Evolutionary conservation across 2,113 vertebrate species (phyloP).

Genomic region (Merops nubicus): DNA sequence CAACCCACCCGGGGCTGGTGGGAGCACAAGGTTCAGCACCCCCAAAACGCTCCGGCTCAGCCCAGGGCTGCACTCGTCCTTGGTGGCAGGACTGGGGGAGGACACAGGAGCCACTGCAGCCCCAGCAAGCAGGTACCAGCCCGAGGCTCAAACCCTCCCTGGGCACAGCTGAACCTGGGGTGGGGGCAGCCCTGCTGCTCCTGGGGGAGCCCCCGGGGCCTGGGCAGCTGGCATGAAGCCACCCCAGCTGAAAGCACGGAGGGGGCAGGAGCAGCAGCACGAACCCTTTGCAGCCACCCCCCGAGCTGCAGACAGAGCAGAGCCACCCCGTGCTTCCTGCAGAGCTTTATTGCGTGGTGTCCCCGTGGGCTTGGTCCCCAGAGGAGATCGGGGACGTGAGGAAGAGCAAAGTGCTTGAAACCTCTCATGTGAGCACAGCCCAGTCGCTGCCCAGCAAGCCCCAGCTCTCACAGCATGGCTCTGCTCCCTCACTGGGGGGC

Average conservation of each 20-base stretch:
- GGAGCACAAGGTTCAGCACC: neutral
- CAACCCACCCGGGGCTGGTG: slow-evolving; percentile 59
- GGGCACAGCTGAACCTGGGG: rapidly evolving
- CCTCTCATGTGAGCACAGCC: neutral
- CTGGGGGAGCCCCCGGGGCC: neutral
- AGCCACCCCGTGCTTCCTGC: neutral
- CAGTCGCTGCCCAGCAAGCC: neutral
- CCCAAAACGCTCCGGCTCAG: rapidly evolving
- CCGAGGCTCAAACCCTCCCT: neutral
- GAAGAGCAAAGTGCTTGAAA: neutral
- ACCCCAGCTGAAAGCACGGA: neutral
- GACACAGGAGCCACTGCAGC: neutral
- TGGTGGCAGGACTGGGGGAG: neutral
- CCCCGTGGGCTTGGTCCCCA: neutral
- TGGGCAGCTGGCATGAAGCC: rapidly evolving
- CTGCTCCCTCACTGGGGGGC: rapidly evolving
- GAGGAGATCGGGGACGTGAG: rapidly evolving
- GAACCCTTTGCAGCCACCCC: neutral
- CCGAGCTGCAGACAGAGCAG: neutral
- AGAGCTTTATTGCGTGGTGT: slow-evolving; percentile 9
- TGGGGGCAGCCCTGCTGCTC: neutral
- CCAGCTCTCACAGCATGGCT: neutral
- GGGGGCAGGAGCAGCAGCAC: no score
- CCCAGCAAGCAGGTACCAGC: neutral
- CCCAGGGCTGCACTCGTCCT: neutral